phyloP scores from a whole-genome alignment of 2,113 vertebrate species.

The Paracanthobrama guichenoti region DNA sequence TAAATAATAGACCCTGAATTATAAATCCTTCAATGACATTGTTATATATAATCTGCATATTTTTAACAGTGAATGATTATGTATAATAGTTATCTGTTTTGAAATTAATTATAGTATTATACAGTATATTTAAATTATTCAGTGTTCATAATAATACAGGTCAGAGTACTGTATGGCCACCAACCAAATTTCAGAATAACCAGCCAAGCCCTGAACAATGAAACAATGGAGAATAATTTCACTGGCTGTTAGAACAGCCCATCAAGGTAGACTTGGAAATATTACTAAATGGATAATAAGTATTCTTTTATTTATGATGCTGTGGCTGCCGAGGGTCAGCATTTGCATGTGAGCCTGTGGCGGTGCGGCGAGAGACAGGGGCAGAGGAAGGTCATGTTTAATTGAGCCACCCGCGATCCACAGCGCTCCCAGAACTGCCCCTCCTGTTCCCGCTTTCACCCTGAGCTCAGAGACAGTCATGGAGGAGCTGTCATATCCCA shows the following conservation, averaged over 20 bases:
- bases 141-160: not conserved
- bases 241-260: conserved; percentile 70
- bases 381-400: conserved; percentile 88
- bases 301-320: conserved; percentile 86
- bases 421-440: conserved; percentile 45
- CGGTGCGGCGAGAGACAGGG: conserved; percentile 83
- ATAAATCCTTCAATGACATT: too few relatives aligned
- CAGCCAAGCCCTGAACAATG: not conserved
- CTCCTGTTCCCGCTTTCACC: not conserved
- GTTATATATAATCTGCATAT: too few relatives aligned
- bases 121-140: not conserved
- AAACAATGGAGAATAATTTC: conserved; percentile 17
- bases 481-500: conserved; percentile 14
- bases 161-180: not conserved
- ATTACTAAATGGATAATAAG: conserved; percentile 89
- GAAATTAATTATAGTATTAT: too few relatives aligned
- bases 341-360: conserved; percentile 91
- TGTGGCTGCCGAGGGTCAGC: conserved; percentile 81
- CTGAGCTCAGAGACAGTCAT: not conserved
- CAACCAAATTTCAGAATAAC: not conserved
- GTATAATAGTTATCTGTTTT: too few relatives aligned
- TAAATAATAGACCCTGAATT: too few relatives aligned
- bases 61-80: too few relatives aligned
- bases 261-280: conserved; percentile 75
- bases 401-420: conserved; percentile 66